Base-by-base conservation (phyloP, 2,888 invertebrate genomes). In the Marasmarcha lunaedactyla region DNA sequence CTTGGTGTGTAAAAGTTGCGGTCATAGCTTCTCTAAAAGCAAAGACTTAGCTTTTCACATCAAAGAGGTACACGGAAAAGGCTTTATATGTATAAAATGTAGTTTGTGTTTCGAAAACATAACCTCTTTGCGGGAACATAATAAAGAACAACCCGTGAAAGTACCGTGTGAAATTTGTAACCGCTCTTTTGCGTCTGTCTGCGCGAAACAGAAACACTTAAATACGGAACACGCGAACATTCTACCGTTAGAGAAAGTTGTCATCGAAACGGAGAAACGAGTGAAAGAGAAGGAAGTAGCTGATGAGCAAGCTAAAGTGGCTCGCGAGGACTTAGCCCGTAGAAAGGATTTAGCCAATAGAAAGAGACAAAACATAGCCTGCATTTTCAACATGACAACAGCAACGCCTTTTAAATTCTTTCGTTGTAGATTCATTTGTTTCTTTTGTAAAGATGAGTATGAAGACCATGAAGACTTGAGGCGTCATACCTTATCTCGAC, bases 21-120 rank as follows among this genome's bases (percentile, higher is more conserved):
- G 71, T n/a, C 78, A 81, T 39, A 79, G 73, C 40, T 81, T 81
- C 39, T 79, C 78, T 35, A 81, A 79, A 27, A 71, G 68, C 38
- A 49, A 78, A 1, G 79, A 79, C 48, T 46, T 83, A 1, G 79
- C 79, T 36, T 76, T 79, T 0, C 81, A 81, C 33, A 71, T 74
- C 12, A 81, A 81, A 41, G 81, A 81, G 41, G 77, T 79, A 46
- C 81, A 81, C 15, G 52, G 77, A n/a, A 78, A 76, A 46, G 81
- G 79, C 0, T 78, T 79, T 0, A 25, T 27, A 9, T 37, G 37
- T 81, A 79, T 27, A 59, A 61, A 38, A 10, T 81, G 81, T 37
- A 78, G 81, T 26, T 37, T 63, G 9, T 81, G 81, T 36, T 64
- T 72, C 0, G 66, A 71, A 40, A 66, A 48, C 5, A 81, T 83